These are phyloP conservation scores for Heterodera carotae DNA, from an alignment of 1,140 invertebrate species.

Conservation along the genomic window DNA sequence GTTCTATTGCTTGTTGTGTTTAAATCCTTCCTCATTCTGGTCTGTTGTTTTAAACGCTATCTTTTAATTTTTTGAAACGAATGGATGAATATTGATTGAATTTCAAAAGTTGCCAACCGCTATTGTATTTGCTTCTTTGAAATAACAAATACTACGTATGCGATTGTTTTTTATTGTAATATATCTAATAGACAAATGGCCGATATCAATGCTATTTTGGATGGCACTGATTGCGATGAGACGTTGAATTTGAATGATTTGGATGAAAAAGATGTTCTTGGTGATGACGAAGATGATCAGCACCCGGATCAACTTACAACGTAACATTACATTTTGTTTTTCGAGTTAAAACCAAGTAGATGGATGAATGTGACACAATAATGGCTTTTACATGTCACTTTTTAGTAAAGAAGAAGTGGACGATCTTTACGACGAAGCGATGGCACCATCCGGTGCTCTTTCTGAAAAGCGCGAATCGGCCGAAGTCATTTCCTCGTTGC, in stretches of 20 bases:
- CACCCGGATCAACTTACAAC: conserved; percentile 11
- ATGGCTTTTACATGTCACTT: conserved; percentile 12
- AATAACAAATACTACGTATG: too few relatives aligned
- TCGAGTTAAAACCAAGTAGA: too few relatives aligned
- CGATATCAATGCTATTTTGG: conserved; percentile 33
- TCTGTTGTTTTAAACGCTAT: too few relatives aligned
- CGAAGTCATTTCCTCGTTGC: conserved; percentile 24
- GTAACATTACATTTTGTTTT: too few relatives aligned
- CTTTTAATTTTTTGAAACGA: too few relatives aligned
- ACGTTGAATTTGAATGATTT: conserved; percentile 36
- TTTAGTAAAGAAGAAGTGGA: conserved; percentile 46
- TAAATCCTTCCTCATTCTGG: too few relatives aligned
- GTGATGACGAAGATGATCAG: conserved; percentile 41
- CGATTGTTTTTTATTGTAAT: too few relatives aligned
- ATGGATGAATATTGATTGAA: too few relatives aligned
- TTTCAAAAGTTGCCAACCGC: too few relatives aligned
- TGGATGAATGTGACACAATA: too few relatives aligned
- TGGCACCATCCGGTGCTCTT: conserved; percentile 52
- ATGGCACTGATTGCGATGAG: conserved; percentile 38
- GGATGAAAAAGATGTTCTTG: conserved; percentile 42
- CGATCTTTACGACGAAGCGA: conserved; percentile 61
- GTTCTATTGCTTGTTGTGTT: too few relatives aligned
- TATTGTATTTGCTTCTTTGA: too few relatives aligned
- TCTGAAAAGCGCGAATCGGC: conserved; percentile 32
- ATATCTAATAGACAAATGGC: conserved; percentile 1